Evolutionary conservation across 2,797 vertebrate species (phyloP).

Genomic region (Coreius guichenoti): DNA sequence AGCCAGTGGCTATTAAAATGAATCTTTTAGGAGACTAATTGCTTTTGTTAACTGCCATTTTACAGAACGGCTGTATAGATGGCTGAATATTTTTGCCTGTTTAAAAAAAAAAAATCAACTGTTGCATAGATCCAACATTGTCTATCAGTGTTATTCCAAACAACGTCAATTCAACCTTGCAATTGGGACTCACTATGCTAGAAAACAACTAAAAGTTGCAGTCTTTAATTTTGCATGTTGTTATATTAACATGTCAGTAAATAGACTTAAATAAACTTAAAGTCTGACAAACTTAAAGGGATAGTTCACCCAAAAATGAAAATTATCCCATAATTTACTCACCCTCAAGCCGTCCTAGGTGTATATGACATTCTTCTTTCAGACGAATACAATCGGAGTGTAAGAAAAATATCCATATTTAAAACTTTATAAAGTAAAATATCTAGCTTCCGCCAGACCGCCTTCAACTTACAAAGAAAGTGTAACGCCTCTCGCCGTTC

Average conservation of each 20-base stretch:
- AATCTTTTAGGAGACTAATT: not conserved
- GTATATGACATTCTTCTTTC: no score
- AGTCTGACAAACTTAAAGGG: not conserved
- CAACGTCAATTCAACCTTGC: not conserved
- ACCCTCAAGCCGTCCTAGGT: no score
- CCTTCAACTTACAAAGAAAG: no score
- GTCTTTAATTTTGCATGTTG: not conserved
- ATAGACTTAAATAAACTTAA: not conserved
- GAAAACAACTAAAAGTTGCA: no score
- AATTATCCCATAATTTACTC: no score
- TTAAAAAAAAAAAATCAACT: not conserved
- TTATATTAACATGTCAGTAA: not conserved
- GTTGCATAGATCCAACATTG: not conserved
- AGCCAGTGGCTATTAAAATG: not conserved
- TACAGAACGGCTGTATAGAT: not conserved
- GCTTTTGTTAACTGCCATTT: not conserved
- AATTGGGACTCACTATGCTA: not conserved
- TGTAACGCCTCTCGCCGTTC: no score
- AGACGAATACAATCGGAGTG: no score
- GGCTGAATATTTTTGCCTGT: not conserved
- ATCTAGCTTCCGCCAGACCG: no score
- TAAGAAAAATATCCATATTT: no score
- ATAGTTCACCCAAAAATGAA: no score
- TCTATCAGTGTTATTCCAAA: not conserved
- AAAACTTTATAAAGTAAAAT: no score